A percentile compares a stretch with the other conserved stretches of the same genome.
Evolutionary conservation across 2,888 invertebrate genomes (phyloP).

Genomic region (Pandemis heparana): DNA sequence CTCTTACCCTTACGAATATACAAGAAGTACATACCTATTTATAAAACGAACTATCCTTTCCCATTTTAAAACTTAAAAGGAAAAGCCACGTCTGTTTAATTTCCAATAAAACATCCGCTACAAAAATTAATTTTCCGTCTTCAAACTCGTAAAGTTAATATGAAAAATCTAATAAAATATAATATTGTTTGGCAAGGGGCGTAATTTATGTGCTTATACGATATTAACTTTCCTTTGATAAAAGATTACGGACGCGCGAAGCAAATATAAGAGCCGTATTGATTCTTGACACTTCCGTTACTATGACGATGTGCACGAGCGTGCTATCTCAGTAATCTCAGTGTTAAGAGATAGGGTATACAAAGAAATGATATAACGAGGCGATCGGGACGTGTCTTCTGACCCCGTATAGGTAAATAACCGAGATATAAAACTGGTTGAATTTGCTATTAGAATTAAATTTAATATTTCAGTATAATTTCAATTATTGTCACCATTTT

Average conservation of each 20-base stretch:
- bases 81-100: background rate
- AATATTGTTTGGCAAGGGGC: conserved; percentile 30
- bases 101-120: background rate
- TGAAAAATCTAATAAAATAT: conserved; percentile 28
- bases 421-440: too few relatives aligned
- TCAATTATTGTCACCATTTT: too few relatives aligned
- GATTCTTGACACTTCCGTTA: conserved; percentile 53
- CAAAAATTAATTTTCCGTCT: background rate
- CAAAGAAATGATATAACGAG: background rate
- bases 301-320: background rate
- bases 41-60: background rate
- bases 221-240: conserved; percentile 60
- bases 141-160: conserved; percentile 5
- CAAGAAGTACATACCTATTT: too few relatives aligned
- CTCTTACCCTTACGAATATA: too few relatives aligned
- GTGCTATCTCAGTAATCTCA: background rate
- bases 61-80: background rate
- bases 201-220: conserved; percentile 35
- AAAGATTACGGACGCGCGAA: conserved; percentile 54
- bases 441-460: too few relatives aligned
- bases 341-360: background rate
- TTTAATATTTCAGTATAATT: too few relatives aligned
- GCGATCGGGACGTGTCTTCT: background rate
- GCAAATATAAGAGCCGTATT: conserved; percentile 57
- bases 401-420: background rate